Percentiles rank a stretch among this genome's conserved stretches.
These are phyloP conservation scores for Scartelaos histophorus DNA, from an alignment of 2,113 vertebrate genomes.

Conservation along the genomic window DNA sequence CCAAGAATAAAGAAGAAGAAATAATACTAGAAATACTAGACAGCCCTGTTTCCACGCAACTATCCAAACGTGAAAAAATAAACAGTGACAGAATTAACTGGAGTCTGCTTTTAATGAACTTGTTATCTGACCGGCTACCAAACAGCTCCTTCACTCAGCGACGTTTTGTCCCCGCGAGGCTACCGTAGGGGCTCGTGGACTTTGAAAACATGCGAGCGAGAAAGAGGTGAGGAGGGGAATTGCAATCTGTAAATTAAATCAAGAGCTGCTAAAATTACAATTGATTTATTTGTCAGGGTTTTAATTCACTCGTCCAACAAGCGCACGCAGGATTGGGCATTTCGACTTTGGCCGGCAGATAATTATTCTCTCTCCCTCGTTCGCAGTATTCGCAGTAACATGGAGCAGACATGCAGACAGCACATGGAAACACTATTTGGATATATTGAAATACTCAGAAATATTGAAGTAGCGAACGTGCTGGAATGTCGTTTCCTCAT, in stretches of 20 bases:
- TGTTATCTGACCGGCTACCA: neutral
- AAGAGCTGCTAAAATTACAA: neutral
- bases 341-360: neutral
- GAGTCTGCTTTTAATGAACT: neutral
- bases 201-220: neutral
- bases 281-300: slow-evolving; percentile 6
- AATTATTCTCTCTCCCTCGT: neutral
- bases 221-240: neutral
- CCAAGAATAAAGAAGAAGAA: too few relatives aligned
- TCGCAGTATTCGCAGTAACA: neutral
- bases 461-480: too few relatives aligned
- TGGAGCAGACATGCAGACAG: neutral
- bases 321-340: neutral
- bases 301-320: neutral
- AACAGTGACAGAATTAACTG: neutral
- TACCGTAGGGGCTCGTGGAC: neutral
- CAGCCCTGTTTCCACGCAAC: neutral
- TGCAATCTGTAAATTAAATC: slow-evolving; percentile 9
- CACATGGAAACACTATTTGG: neutral
- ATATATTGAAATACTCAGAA: neutral
- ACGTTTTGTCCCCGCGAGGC: neutral
- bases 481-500: too few relatives aligned
- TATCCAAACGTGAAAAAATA: neutral
- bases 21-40: neutral
- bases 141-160: neutral